Evolutionary conservation across 1,140 invertebrate species (phyloP), one percentile per base, ranked within the genome.

Genomic region (Drosophila nebulosa): DNA sequence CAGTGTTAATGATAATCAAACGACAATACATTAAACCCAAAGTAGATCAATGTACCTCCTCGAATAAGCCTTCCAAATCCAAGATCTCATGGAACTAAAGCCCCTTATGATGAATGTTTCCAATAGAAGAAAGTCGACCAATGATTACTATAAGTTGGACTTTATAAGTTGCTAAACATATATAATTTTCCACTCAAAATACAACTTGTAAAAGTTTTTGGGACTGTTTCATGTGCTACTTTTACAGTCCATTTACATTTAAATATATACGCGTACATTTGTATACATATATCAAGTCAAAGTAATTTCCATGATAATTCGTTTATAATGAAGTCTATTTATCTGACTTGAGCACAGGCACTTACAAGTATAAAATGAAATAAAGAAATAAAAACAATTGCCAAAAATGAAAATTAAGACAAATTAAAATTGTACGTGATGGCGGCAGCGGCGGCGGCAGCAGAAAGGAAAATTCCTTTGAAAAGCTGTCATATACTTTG

Each of bases 341-440:
- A 75, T 75, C 64, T 63, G 64, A 12, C 21, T 32, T 51, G 52
- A 35, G 22, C 42, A 63, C 55, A n/a, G 58, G 52, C 63, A 69
- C 50, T 64, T 68, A 46, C 61, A 64, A 84, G 79, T 63, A 46
- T 36, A 26, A 59, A 63, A n/a, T 4, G 10, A 32, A 32, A 32
- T 9, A 27, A 22, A 18, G 26, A 36, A 30, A 46, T 21, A 52
- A 80, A 70, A 64, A 69, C 63, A 74, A 78, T 74, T 76, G 46
- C 3, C n/a, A 78, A 69, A 32, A 32, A 36, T 39, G 32, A 61
- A 62, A 85, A 78, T 69, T 22, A 78, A 80, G 74, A 80, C 39
- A 79, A 80, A 77, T 79, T 56, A 73, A 59, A 24, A 61, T 69
- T 73, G 46, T 84, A 84, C 79, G 79, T 85, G 76, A 58, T 66